These are phyloP conservation scores for Clanis bilineata DNA, from an alignment of 2,888 invertebrate genomes.

Conservation along the genomic window DNA sequence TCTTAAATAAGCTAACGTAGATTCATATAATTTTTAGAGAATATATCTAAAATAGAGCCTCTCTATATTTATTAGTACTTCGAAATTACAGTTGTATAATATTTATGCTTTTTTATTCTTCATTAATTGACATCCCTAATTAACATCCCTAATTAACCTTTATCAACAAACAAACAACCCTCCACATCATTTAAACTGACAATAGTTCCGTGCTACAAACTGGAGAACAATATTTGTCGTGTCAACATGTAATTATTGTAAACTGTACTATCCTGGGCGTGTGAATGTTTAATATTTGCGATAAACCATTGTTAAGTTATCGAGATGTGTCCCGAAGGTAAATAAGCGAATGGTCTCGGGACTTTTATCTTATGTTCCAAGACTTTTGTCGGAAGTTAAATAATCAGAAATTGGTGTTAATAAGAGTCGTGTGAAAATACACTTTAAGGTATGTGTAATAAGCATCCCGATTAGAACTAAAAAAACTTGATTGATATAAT, in stretches of 20 bases:
- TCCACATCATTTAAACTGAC: background rate
- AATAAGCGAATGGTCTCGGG: background rate
- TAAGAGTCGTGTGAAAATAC: too few species aligned
- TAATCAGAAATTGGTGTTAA: background rate
- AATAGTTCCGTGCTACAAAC: background rate
- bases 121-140: too few species aligned
- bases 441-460: too few species aligned
- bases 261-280: conserved; percentile 9
- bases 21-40: too few species aligned
- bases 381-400: background rate
- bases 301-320: conserved; percentile 20
- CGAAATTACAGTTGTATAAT: too few species aligned
- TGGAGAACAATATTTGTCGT: conserved; percentile 26
- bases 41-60: too few species aligned
- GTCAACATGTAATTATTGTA: conserved; percentile 24
- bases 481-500: too few species aligned
- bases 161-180: background rate
- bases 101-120: too few species aligned
- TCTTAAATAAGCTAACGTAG: too few species aligned
- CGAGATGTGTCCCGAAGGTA: background rate
- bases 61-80: too few species aligned
- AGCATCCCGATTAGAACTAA: too few species aligned
- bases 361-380: too few species aligned
- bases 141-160: background rate
- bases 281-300: conserved; percentile 24